These are phyloP conservation scores for Jaculus jaculus DNA, from an alignment of 2,113 vertebrate species.

Conservation along the genomic window DNA sequence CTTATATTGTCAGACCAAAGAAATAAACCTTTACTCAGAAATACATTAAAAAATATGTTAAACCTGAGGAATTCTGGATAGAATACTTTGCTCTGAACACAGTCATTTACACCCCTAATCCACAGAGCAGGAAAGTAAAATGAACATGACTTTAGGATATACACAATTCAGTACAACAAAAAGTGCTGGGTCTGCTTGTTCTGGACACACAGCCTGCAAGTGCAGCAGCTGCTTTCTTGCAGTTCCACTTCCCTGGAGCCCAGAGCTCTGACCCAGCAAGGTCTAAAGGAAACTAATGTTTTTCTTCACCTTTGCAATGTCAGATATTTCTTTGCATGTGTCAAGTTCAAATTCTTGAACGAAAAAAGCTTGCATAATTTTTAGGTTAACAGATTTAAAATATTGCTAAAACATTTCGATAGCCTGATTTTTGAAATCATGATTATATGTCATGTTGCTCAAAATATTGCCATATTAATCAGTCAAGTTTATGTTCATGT, in stretches of 20 bases:
- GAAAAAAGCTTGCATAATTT: conserved; percentile 71
- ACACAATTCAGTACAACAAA: conserved; percentile 50
- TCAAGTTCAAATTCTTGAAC: conserved; percentile 78
- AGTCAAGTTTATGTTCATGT: conserved; percentile 30
- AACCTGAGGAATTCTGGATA: conserved; percentile 31
- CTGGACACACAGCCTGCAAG: conserved; percentile 58
- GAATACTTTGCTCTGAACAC: conserved; percentile 8
- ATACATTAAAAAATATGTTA: neutral
- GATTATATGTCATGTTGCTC: neutral
- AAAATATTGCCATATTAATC: neutral
- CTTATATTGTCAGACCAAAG: conserved; percentile 8
- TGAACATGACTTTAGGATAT: conserved; percentile 49
- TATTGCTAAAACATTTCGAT: conserved; percentile 55
- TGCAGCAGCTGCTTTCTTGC: conserved; percentile 52
- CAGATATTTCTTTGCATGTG: conserved; percentile 62
- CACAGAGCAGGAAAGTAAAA: conserved; percentile 54
- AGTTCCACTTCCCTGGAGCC: conserved; percentile 33
- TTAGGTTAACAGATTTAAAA: conserved; percentile 73
- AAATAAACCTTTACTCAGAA: conserved; percentile 3
- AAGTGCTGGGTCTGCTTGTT: conserved; percentile 64
- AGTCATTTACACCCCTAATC: conserved; percentile 51
- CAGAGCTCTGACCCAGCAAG: conserved; percentile 56
- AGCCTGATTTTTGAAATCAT: conserved; percentile 34
- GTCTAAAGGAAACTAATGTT: conserved; percentile 65
- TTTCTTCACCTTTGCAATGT: conserved; percentile 78